Percentiles rank a stretch among this genome's conserved stretches.
phyloP scores from a whole-genome alignment of 2,888 invertebrate genomes.

The Pterobdella sp. region DNA sequence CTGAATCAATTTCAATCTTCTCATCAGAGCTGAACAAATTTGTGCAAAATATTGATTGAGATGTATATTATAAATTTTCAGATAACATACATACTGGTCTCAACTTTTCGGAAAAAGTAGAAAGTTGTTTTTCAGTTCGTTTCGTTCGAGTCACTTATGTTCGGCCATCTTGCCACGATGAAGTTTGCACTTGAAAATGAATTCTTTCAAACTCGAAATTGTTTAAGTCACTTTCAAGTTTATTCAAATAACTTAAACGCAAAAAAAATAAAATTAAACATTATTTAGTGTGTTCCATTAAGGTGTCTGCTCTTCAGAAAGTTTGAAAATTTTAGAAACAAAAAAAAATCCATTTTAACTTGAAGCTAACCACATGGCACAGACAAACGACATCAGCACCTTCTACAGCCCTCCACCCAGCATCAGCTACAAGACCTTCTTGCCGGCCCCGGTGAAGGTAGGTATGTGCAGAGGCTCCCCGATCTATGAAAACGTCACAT shows the following conservation, averaged over 20 bases:
- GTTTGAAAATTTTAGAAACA: background rate
- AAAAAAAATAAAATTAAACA: too few relatives aligned
- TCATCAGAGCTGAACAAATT: too few relatives aligned
- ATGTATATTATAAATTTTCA: too few relatives aligned
- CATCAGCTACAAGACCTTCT: slow-evolving; percentile 39
- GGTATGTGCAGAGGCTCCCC: slow-evolving; percentile 39
- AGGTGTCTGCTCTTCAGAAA: background rate
- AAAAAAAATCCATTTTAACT: background rate
- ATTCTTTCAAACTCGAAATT: background rate
- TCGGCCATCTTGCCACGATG: slow-evolving; percentile 32
- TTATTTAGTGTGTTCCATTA: background rate
- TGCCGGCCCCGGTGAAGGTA: slow-evolving; percentile 38
- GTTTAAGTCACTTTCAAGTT: background rate
- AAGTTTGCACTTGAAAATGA: background rate
- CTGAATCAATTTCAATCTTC: too few relatives aligned
- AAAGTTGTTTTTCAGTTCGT: slow-evolving; percentile 37
- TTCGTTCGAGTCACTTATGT: slow-evolving; percentile 39
- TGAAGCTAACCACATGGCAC: background rate
- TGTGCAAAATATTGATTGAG: too few relatives aligned
- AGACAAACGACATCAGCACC: slow-evolving; percentile 22
- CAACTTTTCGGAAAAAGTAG: slow-evolving; percentile 39
- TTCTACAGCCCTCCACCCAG: slow-evolving; percentile 36
- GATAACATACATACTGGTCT: slow-evolving; percentile 38
- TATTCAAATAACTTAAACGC: too few relatives aligned
- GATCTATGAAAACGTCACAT: slow-evolving; percentile 36